Evolutionary conservation across 2,113 vertebrate species (phyloP), one percentile per base, ranked within the genome.

Genomic region (Eulacestoma nigropectus): DNA sequence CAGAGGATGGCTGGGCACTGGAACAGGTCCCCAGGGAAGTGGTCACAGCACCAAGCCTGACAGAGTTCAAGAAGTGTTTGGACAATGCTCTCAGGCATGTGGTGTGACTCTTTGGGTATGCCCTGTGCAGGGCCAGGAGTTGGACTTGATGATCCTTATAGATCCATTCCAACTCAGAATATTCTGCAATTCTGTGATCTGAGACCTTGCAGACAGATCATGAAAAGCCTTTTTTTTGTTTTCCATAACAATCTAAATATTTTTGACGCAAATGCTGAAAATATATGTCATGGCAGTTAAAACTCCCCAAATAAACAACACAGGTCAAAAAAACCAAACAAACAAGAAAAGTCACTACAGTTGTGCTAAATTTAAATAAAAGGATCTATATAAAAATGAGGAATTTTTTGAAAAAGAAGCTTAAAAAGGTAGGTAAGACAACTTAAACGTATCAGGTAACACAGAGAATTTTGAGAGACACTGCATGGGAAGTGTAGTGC

Each of bases 341-440:
- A 73, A 20, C 7, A 32, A 35, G 32, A 25, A 39, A 42, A 56
- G 6, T 23, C 50, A 65, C 8, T 65, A 10, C 3, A 41, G 5
- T 33, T 63, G 4, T 56, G 6, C 10, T 64, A 77, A 64, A 44
- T 37, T 91, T 77, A 22, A 80, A 20, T 44, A 73, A 39, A 13
- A 52, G 0, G 0, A 17, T 39, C 11, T 35, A 30, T 50, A 50
- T 47, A 35, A 68, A 85, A 86, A 55, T 41, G 4, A 72, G 9
- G 5, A 10, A 1, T 4, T 41, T 56, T 59, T 23, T 4, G 3
- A 27, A 49, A 78, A 70, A 44, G 1, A 67, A 70, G 14, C 0
- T 41, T 10, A 62, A 67, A 89, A 72, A 18, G 1, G 1, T 27
- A 30, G 1, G 3, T 11, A 73, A 68, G 42, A n/a, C 1, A 74